These are phyloP conservation scores for Petrocephalus sullivani DNA, from an alignment of 2,797 vertebrate species.

Conservation along the genomic window DNA sequence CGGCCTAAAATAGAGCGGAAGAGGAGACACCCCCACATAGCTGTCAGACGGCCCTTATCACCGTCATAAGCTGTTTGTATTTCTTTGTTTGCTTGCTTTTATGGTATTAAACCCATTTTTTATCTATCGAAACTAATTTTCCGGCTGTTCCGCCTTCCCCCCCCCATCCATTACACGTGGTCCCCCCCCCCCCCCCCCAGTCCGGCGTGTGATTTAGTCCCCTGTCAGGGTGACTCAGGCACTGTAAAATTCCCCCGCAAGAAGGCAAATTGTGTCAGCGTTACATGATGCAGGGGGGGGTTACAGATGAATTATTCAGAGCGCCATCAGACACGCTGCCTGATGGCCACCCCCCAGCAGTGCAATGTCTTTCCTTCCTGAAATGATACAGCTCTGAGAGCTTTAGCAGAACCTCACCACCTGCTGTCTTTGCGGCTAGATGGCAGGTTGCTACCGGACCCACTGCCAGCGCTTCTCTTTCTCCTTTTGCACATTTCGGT, in stretches of 20 bases:
- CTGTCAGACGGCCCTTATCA: neutral
- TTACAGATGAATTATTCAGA: neutral
- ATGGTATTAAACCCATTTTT: neutral
- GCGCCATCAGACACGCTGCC: neutral
- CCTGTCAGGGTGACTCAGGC: neutral
- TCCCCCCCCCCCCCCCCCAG: neutral
- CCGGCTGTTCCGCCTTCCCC: neutral
- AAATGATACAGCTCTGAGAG: neutral
- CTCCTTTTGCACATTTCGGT: neutral
- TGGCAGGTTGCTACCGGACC: neutral
- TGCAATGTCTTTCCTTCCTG: neutral
- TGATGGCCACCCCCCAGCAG: neutral
- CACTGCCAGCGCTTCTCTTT: neutral
- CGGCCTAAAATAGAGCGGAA: neutral
- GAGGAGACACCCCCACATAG: neutral
- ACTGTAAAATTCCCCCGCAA: neutral
- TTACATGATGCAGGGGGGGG: neutral
- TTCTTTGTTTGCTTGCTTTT: neutral
- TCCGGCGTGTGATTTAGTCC: neutral
- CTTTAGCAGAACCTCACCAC: neutral
- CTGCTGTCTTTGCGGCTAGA: neutral
- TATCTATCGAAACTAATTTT: neutral
- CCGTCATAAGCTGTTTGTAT: neutral
- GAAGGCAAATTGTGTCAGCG: neutral
- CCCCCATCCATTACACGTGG: neutral